A percentile compares a stretch with the other conserved stretches of the same genome.
Conservation (phyloP, 2,888 invertebrate species). For the Neoaliturus tenellus region DNA sequence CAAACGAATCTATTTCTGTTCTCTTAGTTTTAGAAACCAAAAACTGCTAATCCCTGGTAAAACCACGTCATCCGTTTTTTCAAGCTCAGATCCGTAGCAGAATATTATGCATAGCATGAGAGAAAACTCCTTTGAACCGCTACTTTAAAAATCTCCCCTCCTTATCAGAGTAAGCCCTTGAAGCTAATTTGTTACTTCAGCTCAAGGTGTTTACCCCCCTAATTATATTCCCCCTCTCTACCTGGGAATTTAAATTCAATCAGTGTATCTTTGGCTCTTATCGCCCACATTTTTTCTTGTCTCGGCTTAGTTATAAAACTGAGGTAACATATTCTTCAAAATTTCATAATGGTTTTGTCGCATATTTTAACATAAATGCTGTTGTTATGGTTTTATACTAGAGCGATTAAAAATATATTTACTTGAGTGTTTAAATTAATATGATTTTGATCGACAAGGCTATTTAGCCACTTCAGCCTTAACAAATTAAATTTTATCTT, state of each 20-base stretch:
- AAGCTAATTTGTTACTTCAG: conserved; percentile 31
- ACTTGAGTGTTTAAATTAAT: no score
- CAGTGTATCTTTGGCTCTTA: conserved; percentile 26
- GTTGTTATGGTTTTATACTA: no score
- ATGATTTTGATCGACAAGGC: no score
- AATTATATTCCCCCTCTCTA: conserved; percentile 20
- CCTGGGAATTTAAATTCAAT: conserved; percentile 40
- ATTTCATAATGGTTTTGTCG: no score
- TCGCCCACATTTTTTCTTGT: neutral
- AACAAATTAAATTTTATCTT: no score
- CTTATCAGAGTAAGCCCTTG: conserved; percentile 20
- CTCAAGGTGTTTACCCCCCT: conserved; percentile 46
- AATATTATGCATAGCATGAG: neutral
- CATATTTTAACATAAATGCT: no score
- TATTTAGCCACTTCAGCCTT: no score
- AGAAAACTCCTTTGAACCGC: neutral
- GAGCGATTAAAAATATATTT: no score
- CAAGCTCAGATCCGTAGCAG: no score
- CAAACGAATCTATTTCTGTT: no score
- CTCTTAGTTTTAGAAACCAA: no score
- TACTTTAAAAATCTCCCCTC: conserved; percentile 5
- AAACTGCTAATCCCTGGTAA: no score
- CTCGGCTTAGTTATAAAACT: neutral
- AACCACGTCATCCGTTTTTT: neutral
- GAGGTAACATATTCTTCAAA: neutral